Conservation (phyloP, 2,888 invertebrate genomes). For the Tenthredo amoena region DNA sequence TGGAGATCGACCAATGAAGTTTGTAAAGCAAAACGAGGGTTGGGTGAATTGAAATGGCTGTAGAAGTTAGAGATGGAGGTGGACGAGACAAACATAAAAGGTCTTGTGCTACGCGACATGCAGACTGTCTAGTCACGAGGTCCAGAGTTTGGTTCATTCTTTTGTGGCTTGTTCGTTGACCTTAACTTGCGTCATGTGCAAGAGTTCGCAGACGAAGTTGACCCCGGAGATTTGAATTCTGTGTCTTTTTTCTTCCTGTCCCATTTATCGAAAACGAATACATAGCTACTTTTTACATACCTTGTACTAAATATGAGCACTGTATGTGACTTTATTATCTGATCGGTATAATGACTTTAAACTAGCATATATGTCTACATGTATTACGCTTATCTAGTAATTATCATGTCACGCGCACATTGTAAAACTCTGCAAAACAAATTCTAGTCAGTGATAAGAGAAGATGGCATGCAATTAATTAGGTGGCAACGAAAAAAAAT, state of each 20-base stretch:
- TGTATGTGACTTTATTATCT: not conserved
- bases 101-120: slow-evolving; percentile 1
- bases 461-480: not conserved
- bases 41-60: slow-evolving; percentile 44
- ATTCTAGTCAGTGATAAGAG: not conserved
- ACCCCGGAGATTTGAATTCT: not conserved
- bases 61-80: not conserved
- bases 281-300: not conserved
- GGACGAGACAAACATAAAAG: slow-evolving; percentile 32
- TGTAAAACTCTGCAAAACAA: not conserved
- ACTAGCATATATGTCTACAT: not conserved
- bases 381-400: not conserved
- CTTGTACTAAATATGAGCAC: not conserved
- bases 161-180: slow-evolving; percentile 32
- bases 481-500: not conserved
- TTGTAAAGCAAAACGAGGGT: slow-evolving; percentile 41
- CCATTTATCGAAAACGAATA: not conserved
- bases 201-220: not conserved
- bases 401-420: not conserved
- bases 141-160: slow-evolving; percentile 18
- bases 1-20: slow-evolving; percentile 41
- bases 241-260: not conserved
- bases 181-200: not conserved
- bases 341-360: not conserved
- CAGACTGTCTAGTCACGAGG: slow-evolving; percentile 13